Conservation (phyloP, 2,113 vertebrate species). For the Connochaetes taurinus region DNA sequence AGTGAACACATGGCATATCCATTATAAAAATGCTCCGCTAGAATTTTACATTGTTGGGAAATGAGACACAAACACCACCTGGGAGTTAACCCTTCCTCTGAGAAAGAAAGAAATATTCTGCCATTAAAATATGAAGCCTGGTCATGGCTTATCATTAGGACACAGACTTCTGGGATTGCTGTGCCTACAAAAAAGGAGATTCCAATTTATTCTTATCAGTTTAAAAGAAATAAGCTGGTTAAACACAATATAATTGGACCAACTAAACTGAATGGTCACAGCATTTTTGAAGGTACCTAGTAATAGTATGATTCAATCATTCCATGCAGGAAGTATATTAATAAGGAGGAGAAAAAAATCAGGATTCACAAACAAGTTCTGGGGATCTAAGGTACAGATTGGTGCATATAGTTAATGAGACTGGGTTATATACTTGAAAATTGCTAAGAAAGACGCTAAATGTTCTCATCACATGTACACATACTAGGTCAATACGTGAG, state of each 20-base stretch:
- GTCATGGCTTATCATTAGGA: background rate
- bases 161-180: background rate
- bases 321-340: background rate
- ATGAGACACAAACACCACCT: background rate
- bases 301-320: background rate
- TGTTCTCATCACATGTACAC: background rate
- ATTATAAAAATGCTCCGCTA: background rate
- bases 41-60: slow-evolving; percentile 19
- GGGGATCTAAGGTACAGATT: background rate
- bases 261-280: background rate
- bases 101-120: background rate
- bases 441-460: background rate
- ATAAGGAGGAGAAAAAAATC: background rate
- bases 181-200: background rate
- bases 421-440: background rate
- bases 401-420: background rate
- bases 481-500: background rate
- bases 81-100: background rate
- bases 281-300: background rate
- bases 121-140: background rate
- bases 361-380: background rate
- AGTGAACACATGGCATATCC: background rate
- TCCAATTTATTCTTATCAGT: background rate
- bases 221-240: background rate
- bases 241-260: background rate